These are phyloP conservation scores for Leptinotarsa texana DNA, from an alignment of 1,140 invertebrate species.

Conservation along the genomic window DNA sequence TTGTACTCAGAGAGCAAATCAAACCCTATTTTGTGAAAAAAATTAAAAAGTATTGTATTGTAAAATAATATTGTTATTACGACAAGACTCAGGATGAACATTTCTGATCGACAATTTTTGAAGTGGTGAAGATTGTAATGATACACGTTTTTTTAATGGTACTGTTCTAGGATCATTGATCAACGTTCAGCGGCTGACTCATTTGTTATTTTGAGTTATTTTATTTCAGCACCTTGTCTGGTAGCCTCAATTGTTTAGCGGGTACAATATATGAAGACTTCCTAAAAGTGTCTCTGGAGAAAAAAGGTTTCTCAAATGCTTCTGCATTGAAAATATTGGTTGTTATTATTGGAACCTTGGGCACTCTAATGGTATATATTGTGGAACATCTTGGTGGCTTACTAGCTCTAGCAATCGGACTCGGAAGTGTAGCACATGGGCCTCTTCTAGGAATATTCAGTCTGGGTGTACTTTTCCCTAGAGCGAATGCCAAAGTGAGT, in stretches of 20 bases:
- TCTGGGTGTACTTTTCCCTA: slow-evolving; percentile 69
- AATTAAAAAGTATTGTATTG: too few relatives aligned
- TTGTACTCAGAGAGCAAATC: too few relatives aligned
- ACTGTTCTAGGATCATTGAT: too few relatives aligned
- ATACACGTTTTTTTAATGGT: too few relatives aligned
- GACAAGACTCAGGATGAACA: too few relatives aligned
- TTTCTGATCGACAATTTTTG: too few relatives aligned
- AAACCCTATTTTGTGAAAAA: too few relatives aligned
- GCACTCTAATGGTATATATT: slow-evolving; percentile 64
- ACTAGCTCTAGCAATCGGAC: slow-evolving; percentile 64
- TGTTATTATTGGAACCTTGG: slow-evolving; percentile 62
- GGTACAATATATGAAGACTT: slow-evolving; percentile 72
- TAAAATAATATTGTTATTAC: too few relatives aligned
- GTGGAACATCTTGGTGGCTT: slow-evolving; percentile 66
- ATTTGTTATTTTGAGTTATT: too few relatives aligned
- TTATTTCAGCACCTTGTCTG: slow-evolving; percentile 66
- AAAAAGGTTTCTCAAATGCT: slow-evolving; percentile 55
- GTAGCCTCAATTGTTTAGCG: slow-evolving; percentile 67
- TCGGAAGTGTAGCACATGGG: slow-evolving; percentile 67
- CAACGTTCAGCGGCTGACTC: too few relatives aligned
- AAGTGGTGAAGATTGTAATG: too few relatives aligned
- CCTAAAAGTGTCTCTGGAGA: slow-evolving; percentile 55
- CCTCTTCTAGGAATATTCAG: slow-evolving; percentile 69
- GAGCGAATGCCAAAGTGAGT: slow-evolving; percentile 62
- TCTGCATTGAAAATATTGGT: slow-evolving; percentile 65